Evolutionary conservation across 2,113 vertebrate genomes (phyloP), one percentile per base, ranked within the genome.

Genomic region (Ceratotherium simum): DNA sequence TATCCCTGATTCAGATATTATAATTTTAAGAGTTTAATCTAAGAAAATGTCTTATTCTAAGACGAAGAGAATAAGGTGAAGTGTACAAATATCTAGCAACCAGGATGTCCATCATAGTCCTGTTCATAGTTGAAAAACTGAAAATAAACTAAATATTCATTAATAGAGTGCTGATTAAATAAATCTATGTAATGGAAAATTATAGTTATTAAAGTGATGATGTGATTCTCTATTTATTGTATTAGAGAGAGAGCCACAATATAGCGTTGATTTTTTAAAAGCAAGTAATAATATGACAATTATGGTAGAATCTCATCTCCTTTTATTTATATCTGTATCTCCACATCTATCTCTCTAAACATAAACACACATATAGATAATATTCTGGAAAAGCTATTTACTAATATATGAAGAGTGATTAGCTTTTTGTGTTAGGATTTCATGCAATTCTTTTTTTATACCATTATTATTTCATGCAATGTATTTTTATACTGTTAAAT

Each of bases 1-100:
- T 88, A 89, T 20, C 18, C 42, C 6, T 84, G 42, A 72, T 75
- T 29, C 51, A 86, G 85, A 89, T 82, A 83, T 8, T 8, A 96
- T 5, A 94, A 36, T 72, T 95, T 91, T 56, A 91, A 78, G 46
- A 83, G 9, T 46, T 95, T 81, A 76, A 90, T 82, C 76, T 95
- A 92, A 92, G 70, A 87, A 81, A 79, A 58, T 87, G 87, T 91
- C 60, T 93, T 90, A 69, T 92, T 88, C 46, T 83, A 92, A 42
- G n/a, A 70, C 60, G 67, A 89, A 85, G 62, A 42, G 12, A 65
- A n/a, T 80, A 76, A 78, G 25, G 33, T 58, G 39, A 95, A 58
- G 5, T 56, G 7, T 58, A 87, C 64, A 81, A 46, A 90, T 87
- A 89, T 64, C 14, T 75, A 78, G n/a, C 3, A 95, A 60, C 11